These are phyloP conservation scores for Caenorhabditis afra DNA, from an alignment of 2,888 invertebrate genomes.

Conservation along the genomic window DNA sequence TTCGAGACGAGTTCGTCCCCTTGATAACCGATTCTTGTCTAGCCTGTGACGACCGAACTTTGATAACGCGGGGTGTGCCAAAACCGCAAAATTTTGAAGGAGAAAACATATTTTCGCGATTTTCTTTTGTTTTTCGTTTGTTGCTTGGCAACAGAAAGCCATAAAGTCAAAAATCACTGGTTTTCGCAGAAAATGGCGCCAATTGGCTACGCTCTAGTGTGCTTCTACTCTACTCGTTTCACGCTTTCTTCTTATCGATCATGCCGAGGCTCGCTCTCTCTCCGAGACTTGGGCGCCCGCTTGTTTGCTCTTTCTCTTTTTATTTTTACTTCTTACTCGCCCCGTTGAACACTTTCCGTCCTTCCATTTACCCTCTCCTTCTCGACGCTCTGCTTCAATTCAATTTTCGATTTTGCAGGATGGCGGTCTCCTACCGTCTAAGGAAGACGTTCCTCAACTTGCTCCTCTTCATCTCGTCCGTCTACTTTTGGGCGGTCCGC, in stretches of 20 bases:
- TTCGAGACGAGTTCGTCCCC: too few species aligned
- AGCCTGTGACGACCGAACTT: too few species aligned
- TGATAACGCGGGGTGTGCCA: too few species aligned
- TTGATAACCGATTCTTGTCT: too few species aligned
- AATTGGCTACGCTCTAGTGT: conserved; percentile 22
- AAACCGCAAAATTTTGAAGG: too few species aligned
- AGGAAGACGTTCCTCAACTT: conserved; percentile 28
- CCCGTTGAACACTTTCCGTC: background rate
- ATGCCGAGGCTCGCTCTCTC: background rate
- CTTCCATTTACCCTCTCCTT: background rate
- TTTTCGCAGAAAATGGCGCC: conserved; percentile 4
- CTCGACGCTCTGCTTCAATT: too few species aligned
- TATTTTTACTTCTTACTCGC: background rate
- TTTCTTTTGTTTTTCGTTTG: too few species aligned
- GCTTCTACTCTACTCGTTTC: background rate
- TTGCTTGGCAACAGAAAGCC: too few species aligned
- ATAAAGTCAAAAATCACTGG: too few species aligned
- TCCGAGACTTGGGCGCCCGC: conserved; percentile 9
- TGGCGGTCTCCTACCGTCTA: conserved; percentile 44
- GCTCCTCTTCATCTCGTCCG: conserved; percentile 30
- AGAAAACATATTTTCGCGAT: too few species aligned
- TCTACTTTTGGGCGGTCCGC: conserved; percentile 57
- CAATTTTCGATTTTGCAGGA: conserved; percentile 4
- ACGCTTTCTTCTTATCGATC: conserved; percentile 37
- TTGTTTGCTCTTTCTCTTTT: conserved; percentile 34